Evolutionary conservation across 1,140 invertebrate genomes (phyloP), one percentile per base, ranked within the genome.

Genomic region (Sitophilus oryzae): DNA sequence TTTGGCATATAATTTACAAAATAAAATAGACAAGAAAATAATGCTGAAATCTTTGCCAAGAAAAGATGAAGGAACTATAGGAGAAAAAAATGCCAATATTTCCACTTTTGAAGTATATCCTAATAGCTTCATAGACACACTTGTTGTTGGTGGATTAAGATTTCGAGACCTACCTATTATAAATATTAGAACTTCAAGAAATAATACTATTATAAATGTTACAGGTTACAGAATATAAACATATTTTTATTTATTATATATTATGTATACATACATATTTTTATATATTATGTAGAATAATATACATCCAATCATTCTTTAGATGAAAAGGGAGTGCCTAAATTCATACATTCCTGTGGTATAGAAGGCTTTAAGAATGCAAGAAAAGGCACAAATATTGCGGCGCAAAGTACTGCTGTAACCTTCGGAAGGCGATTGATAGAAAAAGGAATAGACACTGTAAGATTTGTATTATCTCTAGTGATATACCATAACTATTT

Each of bases 341-440:
- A 81, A 58, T 41, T 82, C 1, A 72, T 83, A 14, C 72, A 83
- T 45, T 82, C 87, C 5, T 86, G 89, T 79, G 89, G 92, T 15
- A 79, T 85, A 56, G 93, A 96, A 74, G 94, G 94, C 18, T 97
- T 93, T 66, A 95, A 93, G 72, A 91, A 95, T 74, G 84, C 91
- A 1, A 84, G 84, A 60, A 96, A 96, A 75, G 93, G 92, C 53
- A 96, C 93, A 3, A 96, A 93, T 70, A 85, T 96, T 64, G 94
- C 93, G 37, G 93, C 91, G 9, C 93, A 97, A 74, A 87, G 91
- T 35, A 90, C 92, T 48, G 93, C 87, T 19, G 79, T 93, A 25
- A 82, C 76, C 56, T 72, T 92, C 62, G 83, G 82, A 45, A 74
- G 66, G 30, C 88, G 87, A 72, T 77, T 77, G 74, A 47, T 42